These are phyloP conservation scores for Tipula unca DNA, from an alignment of 2,888 invertebrate genomes.

Conservation along the genomic window DNA sequence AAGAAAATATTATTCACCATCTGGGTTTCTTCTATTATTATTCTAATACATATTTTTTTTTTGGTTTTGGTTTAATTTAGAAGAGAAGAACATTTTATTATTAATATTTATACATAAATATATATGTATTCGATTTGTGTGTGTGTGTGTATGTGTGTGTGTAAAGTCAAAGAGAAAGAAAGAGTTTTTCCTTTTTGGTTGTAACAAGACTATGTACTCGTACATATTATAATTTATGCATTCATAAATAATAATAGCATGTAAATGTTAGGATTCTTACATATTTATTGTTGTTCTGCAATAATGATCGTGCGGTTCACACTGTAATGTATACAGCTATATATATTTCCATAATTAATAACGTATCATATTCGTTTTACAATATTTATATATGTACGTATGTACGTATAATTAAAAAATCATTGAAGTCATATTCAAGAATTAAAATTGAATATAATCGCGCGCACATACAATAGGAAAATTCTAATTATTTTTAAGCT, in stretches of 20 bases:
- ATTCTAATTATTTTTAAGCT: neutral
- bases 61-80: neutral
- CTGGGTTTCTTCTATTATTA: slow-evolving; percentile 2
- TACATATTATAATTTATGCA: neutral
- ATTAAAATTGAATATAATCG: neutral
- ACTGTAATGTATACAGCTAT: neutral
- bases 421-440: neutral
- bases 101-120: neutral
- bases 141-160: neutral
- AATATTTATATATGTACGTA: neutral
- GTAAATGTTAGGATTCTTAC: neutral
- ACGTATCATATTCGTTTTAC: neutral
- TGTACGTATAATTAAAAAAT: neutral
- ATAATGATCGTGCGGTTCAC: neutral
- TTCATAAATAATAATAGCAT: neutral
- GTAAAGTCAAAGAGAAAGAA: neutral
- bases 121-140: neutral
- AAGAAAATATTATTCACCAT: neutral
- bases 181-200: neutral
- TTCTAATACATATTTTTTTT: neutral
- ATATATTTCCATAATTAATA: neutral
- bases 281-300: neutral
- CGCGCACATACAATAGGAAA: neutral
- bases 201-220: neutral
- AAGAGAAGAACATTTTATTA: neutral